phyloP scores from a whole-genome alignment of 2,113 vertebrate species.

The Ailuropoda melanoleuca region DNA sequence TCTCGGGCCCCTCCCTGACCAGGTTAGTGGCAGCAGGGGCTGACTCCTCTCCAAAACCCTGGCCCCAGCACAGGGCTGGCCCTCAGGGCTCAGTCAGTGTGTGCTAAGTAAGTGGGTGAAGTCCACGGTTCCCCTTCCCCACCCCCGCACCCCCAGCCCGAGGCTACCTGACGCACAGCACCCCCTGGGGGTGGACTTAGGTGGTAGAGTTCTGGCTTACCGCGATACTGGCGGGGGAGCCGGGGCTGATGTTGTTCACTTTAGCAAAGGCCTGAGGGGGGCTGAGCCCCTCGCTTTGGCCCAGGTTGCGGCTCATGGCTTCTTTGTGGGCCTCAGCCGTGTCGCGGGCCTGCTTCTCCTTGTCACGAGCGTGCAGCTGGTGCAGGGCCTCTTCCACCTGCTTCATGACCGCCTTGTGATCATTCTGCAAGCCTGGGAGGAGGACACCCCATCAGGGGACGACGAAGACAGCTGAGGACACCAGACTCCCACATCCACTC shows the following conservation, averaged over 20 bases:
- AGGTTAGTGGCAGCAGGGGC: not conserved
- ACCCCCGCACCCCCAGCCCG: too few species aligned
- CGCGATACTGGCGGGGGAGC: constrained; percentile 91
- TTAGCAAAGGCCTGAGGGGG: constrained; percentile 88
- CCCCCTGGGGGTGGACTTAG: accelerated
- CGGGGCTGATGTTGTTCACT: constrained; percentile 89
- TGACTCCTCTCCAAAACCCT: not conserved
- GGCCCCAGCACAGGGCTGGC: not conserved
- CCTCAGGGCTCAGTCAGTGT: not conserved
- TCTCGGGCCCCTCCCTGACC: not conserved
- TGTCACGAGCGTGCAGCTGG: constrained; percentile 92
- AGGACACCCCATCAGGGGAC: not conserved
- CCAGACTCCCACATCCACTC: not conserved
- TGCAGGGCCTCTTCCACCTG: constrained; percentile 97
- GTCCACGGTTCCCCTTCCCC: too few species aligned
- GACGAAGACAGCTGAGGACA: not conserved
- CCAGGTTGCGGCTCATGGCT: constrained; percentile 76
- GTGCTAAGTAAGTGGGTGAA: not conserved
- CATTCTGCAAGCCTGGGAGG: constrained; percentile 93
- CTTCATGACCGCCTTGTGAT: constrained; percentile 95
- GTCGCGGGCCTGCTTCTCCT: constrained; percentile 89
- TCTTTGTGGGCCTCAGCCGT: constrained; percentile 84
- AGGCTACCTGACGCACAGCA: not conserved
- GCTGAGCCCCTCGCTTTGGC: not conserved
- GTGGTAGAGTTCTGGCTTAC: constrained; percentile 81